Conservation (phyloP, 2,113 vertebrate genomes). For the Synodontis membranacea region DNA sequence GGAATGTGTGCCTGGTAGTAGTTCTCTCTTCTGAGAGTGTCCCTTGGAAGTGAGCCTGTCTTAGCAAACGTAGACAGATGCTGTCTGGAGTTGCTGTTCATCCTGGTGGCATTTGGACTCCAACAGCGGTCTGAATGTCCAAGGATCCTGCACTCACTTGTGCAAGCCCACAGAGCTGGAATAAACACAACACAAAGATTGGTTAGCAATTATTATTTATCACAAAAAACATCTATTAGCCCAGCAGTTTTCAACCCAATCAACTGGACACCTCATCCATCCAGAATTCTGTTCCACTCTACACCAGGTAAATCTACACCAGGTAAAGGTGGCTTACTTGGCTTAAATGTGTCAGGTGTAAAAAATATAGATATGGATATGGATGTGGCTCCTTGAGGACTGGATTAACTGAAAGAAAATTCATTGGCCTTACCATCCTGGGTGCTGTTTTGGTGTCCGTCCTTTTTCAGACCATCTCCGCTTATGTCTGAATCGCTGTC, state of each 20-base stretch:
- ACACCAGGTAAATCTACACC: background rate
- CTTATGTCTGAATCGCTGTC: conserved; percentile 97
- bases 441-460: conserved; percentile 80
- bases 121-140: conserved; percentile 97
- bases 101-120: conserved; percentile 86
- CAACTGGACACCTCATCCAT: background rate
- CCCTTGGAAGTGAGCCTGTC: conserved; percentile 86
- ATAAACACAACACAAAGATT: background rate
- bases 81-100: conserved; percentile 64
- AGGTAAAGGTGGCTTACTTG: background rate
- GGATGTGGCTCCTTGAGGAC: background rate
- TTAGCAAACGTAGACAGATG: conserved; percentile 87
- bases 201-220: background rate
- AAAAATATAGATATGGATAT: background rate
- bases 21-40: conserved; percentile 87
- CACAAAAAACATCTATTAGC: background rate
- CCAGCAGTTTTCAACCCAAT: background rate
- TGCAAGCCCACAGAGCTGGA: conserved; percentile 93
- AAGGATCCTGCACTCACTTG: conserved; percentile 93
- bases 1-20: conserved; percentile 93
- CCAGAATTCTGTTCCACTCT: background rate
- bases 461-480: conserved; percentile 88
- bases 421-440: conserved; percentile 80
- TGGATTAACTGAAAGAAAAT: no score
- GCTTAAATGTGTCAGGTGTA: background rate